Evolutionary conservation across 2,888 invertebrate species (phyloP).

Genomic region (Galerucella calmariensis): DNA sequence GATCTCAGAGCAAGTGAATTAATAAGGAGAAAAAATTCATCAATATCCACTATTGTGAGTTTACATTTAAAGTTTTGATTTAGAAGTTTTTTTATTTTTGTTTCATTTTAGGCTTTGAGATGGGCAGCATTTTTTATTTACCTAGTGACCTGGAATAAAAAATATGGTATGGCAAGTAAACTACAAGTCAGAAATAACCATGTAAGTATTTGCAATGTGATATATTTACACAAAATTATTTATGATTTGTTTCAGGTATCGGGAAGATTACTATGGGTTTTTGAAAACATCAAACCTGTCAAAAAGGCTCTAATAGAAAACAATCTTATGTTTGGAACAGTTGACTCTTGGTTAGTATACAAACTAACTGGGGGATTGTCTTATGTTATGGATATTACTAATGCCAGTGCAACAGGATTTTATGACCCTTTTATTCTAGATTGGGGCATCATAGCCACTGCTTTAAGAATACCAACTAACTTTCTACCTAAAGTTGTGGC

Average conservation of each 20-base stretch:
- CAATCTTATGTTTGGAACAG: slow-evolving; percentile 83
- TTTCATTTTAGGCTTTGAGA: slow-evolving; percentile 65
- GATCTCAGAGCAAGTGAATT: slow-evolving; percentile 70
- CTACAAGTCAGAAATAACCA: slow-evolving; percentile 87
- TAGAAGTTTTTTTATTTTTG: slow-evolving; percentile 10
- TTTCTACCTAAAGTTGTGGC: slow-evolving; percentile 86
- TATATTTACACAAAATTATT: slow-evolving; percentile 7
- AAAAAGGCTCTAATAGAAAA: slow-evolving; percentile 72
- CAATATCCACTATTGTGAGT: slow-evolving; percentile 67
- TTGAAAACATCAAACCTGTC: slow-evolving; percentile 78
- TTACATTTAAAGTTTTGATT: slow-evolving; percentile 2
- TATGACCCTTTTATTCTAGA: slow-evolving; percentile 91
- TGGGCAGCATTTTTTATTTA: slow-evolving; percentile 77
- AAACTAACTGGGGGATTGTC: slow-evolving; percentile 75
- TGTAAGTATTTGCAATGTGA: slow-evolving; percentile 66
- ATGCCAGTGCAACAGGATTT: slow-evolving; percentile 90
- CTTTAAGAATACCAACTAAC: slow-evolving; percentile 77
- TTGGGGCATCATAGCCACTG: slow-evolving; percentile 82
- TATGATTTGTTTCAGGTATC: slow-evolving; percentile 48
- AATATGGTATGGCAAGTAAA: slow-evolving; percentile 87
- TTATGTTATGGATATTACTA: slow-evolving; percentile 90
- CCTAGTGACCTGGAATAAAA: slow-evolving; percentile 78
- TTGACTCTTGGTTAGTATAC: slow-evolving; percentile 94
- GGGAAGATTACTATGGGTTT: slow-evolving; percentile 80
- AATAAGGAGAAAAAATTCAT: slow-evolving; percentile 70